Evolutionary conservation across 2,113 vertebrate species (phyloP).

Genomic region (Uria lomvia): DNA sequence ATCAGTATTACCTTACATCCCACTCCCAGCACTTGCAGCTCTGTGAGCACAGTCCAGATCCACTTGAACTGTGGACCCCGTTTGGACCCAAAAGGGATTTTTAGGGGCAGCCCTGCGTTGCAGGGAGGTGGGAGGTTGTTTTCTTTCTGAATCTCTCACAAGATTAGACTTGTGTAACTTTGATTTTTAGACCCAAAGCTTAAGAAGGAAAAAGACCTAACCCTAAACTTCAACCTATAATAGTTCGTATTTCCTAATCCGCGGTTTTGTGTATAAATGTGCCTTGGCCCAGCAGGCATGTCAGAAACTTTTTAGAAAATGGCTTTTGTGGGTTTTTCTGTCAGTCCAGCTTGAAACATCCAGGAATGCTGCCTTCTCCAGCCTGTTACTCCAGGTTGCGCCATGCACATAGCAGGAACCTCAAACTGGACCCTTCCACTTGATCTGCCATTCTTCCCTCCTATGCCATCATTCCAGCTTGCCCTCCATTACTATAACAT

Average conservation of each 20-base stretch:
- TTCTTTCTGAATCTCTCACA: neutral
- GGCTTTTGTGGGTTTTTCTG: neutral
- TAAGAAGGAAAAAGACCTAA: neutral
- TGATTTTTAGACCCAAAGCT: neutral
- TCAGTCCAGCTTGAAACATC: constrained; percentile 4
- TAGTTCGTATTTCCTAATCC: neutral
- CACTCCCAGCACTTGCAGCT: neutral
- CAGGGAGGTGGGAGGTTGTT: neutral
- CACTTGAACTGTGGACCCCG: neutral
- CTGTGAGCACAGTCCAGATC: neutral
- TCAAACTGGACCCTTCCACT: neutral
- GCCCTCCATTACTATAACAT: neutral
- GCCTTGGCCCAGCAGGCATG: neutral
- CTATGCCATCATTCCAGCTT: neutral
- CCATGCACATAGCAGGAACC: rapidly evolving
- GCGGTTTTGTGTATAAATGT: neutral
- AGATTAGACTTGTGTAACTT: neutral
- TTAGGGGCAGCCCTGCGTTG: neutral
- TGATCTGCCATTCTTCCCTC: neutral
- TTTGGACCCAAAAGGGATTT: neutral
- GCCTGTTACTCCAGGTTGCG: neutral
- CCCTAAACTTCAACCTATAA: neutral
- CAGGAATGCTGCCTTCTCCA: constrained; percentile 33
- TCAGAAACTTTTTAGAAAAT: neutral
- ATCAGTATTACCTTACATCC: neutral